Percentiles rank a stretch among this genome's conserved stretches.
These are phyloP conservation scores for Achatina immaculata DNA, from an alignment of 1,140 invertebrate species.

Conservation along the genomic window DNA sequence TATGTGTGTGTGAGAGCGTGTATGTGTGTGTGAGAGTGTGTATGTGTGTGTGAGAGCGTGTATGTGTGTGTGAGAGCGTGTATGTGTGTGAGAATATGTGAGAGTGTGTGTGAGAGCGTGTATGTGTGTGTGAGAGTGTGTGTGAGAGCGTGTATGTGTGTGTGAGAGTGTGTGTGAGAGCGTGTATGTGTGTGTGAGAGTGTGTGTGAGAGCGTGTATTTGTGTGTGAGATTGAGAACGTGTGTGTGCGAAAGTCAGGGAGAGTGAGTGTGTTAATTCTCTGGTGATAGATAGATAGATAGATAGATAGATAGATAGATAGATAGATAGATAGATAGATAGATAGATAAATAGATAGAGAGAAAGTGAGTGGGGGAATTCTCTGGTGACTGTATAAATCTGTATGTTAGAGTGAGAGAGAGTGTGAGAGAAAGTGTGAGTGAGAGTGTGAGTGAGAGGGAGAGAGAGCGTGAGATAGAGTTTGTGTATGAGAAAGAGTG, in stretches of 20 bases:
- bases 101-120: background rate
- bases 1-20: conserved; percentile 21
- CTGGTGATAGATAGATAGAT: background rate
- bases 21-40: conserved; percentile 17
- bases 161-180: too few species aligned
- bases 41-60: background rate
- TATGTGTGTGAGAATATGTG: background rate
- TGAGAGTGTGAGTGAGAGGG: too few species aligned
- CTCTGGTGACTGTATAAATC: too few species aligned
- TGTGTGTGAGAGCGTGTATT: conserved; percentile 6
- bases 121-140: background rate
- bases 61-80: background rate
- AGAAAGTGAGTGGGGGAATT: too few species aligned
- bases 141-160: conserved; percentile 4
- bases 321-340: too few species aligned
- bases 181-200: conserved; percentile 7
- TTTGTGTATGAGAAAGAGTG: too few species aligned
- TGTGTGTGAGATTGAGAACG: too few species aligned
- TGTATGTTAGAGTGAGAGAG: too few species aligned
- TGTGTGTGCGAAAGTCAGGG: too few species aligned
- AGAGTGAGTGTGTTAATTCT: conserved; percentile 9
- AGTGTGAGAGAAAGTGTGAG: too few species aligned
- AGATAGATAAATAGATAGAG: too few species aligned
- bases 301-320: background rate
- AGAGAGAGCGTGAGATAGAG: too few species aligned